Percentiles rank a stretch among this genome's conserved stretches.
Conservation (phyloP, 2,113 vertebrate genomes). For the Geococcyx californianus region DNA sequence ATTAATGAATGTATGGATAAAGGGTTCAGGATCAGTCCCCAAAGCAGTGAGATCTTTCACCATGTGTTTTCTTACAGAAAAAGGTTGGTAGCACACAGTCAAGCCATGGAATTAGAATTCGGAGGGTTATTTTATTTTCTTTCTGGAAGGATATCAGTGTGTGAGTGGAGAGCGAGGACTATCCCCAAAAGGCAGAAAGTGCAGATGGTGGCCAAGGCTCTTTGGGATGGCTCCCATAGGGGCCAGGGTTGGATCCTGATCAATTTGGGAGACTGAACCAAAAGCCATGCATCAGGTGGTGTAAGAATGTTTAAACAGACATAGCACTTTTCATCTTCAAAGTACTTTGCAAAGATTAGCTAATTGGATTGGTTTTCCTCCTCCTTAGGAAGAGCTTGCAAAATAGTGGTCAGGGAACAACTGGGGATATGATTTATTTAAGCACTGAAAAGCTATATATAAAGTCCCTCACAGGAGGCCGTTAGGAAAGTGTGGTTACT, state of each 20-base stretch:
- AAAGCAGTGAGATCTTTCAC: background rate
- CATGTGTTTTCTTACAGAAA: background rate
- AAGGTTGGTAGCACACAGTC: background rate
- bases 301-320: conserved; percentile 18
- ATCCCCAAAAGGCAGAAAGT: background rate
- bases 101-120: background rate
- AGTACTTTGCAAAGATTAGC: conserved; percentile 31
- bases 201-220: background rate
- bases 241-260: background rate
- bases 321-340: conserved; percentile 13
- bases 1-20: background rate
- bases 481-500: conserved; percentile 31
- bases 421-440: conserved; percentile 58
- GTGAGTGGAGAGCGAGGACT: background rate
- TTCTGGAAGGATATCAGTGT: background rate
- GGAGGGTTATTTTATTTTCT: background rate
- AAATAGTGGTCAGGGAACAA: conserved; percentile 2
- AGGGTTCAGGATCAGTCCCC: background rate
- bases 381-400: conserved; percentile 3
- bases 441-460: conserved; percentile 29
- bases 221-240: background rate
- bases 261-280: background rate
- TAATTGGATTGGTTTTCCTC: conserved; percentile 45
- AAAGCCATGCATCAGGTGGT: background rate
- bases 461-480: conserved; percentile 20